A percentile compares a stretch with the other conserved stretches of the same genome.
These are phyloP conservation scores for Sinocyclocheilus grahami DNA, from an alignment of 2,113 vertebrate species.

Conservation along the genomic window DNA sequence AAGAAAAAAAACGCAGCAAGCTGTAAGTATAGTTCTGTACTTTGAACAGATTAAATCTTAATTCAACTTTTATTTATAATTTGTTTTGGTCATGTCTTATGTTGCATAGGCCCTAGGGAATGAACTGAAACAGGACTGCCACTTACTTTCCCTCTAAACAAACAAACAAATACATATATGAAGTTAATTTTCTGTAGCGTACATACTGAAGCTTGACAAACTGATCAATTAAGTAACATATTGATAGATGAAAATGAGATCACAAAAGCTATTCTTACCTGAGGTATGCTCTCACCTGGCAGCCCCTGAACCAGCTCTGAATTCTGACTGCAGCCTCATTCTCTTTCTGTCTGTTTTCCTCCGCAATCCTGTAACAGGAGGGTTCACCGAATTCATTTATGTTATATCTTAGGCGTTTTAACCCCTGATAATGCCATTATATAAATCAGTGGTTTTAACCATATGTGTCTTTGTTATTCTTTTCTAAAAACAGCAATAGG, in stretches of 20 bases:
- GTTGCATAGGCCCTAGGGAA: not conserved
- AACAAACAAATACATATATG: not conserved
- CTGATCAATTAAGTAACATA: no score
- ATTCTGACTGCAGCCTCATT: conserved; percentile 79
- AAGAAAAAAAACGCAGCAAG: no score
- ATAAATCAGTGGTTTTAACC: no score
- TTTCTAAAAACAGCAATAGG: not conserved
- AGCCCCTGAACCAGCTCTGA: conserved; percentile 90
- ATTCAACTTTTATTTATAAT: no score
- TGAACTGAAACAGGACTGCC: not conserved
- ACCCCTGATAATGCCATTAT: not conserved
- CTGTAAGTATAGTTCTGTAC: no score
- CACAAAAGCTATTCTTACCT: conserved; percentile 72
- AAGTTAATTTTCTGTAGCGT: not conserved
- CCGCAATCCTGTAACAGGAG: conserved; percentile 74
- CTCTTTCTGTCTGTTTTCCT: conserved; percentile 74
- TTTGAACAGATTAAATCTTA: no score
- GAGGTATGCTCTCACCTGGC: conserved; percentile 79
- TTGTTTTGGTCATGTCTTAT: no score
- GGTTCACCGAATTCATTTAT: not conserved
- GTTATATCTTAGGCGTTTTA: not conserved
- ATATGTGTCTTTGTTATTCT: not conserved
- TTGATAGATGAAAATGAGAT: no score
- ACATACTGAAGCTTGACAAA: no score
- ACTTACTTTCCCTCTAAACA: not conserved